These are phyloP conservation scores for Drosophila rubida DNA, from an alignment of 2,888 invertebrate species.

Conservation along the genomic window DNA sequence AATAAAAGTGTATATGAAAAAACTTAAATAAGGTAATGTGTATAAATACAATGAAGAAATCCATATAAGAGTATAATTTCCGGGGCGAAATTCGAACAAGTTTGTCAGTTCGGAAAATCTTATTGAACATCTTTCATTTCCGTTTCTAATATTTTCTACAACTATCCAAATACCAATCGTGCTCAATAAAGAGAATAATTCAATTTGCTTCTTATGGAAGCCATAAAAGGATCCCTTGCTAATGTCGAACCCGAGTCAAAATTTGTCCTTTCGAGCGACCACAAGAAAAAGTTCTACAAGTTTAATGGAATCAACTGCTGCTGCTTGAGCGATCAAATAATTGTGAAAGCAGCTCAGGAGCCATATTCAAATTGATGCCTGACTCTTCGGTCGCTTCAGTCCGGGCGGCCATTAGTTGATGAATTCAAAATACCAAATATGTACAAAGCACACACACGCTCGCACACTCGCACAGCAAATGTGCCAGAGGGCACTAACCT, in stretches of 20 bases:
- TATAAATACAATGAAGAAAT: no score
- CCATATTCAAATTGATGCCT: conserved; percentile 58
- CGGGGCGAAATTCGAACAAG: background rate
- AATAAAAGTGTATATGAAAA: no score
- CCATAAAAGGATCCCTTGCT: conserved; percentile 22
- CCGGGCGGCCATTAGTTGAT: conserved; percentile 65
- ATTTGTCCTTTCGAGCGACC: conserved; percentile 18
- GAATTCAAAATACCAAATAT: conserved; percentile 53
- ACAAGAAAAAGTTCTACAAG: conserved; percentile 34
- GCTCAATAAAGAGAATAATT: conserved; percentile 20
- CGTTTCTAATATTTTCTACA: background rate
- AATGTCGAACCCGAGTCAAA: conserved; percentile 2
- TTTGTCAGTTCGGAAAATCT: background rate
- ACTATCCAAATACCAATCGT: background rate
- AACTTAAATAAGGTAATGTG: no score
- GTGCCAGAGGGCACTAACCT: conserved; percentile 71
- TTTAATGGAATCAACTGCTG: conserved; percentile 71
- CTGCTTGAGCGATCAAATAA: conserved; percentile 55
- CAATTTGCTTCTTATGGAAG: conserved; percentile 29
- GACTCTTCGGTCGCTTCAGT: conserved; percentile 25
- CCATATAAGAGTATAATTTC: no score
- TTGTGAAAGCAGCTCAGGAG: conserved; percentile 28
- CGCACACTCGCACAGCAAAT: conserved; percentile 31
- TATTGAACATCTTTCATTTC: background rate
- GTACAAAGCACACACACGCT: conserved; percentile 19